Evolutionary conservation across 2,888 invertebrate genomes (phyloP), one percentile per base, ranked within the genome.

Genomic region (Heliconius hortense): DNA sequence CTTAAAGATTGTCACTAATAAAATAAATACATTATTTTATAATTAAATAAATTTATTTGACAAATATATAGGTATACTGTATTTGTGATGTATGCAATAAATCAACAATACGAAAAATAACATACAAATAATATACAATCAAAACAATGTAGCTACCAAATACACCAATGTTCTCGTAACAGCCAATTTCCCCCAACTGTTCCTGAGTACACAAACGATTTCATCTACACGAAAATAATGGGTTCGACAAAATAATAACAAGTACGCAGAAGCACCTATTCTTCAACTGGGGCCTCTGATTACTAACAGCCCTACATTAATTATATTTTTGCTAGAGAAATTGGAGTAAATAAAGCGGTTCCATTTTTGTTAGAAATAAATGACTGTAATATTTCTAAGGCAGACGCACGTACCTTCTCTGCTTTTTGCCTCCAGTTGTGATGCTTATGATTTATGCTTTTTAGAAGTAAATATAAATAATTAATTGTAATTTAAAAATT

Each of bases 251-350:
- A 76, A 72, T 56, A 76, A 74, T 64, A 76, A 69, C 39, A 62
- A 66, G 60, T 60, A 31, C 75, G 67, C 75, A 78, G 67, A 62
- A 60, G 39, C 72, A 48, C 21, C 66, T 74, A 70, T 72, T 76
- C 72, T 73, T 84, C 85, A 86, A 86, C 85, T 89, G 86, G 88
- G 83, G 86, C 87, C 86, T 84, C 87, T 88, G 90, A 91, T 91
- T 91, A 90, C 89, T 88, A 90, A 90, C 88, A 89, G 86, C 88
- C 84, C 82, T 87, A 88, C 89, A 91, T 91, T 91, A 91, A 92
- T 91, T 90, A 91, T 87, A 88, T 91, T 91, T 91, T 90, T 90
- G 89, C 88, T 89, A 88, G 85, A 84, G 83, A 89, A 89, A 85
- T 88, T 85, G 80, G 83, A 88, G 88, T 88, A 87, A 90, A 91